phyloP scores from a whole-genome alignment of 2,113 vertebrate genomes.

The rabbit (Oryctolagus cuniculus) region DNA sequence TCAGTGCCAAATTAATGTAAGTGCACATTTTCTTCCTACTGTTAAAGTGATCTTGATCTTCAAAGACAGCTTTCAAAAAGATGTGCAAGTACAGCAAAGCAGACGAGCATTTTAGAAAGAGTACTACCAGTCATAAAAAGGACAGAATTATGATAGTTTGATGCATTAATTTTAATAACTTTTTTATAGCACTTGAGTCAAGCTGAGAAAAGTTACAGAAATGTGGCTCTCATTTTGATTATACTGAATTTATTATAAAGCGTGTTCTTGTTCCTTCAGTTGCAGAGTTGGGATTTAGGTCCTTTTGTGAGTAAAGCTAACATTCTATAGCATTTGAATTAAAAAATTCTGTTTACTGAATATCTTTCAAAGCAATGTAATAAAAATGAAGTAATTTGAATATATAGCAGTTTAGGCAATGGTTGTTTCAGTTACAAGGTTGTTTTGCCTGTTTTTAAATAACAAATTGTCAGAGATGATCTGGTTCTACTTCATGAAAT shows the following conservation, averaged over 20 bases:
- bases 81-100: constrained; percentile 78
- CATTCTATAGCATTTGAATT: constrained; percentile 17
- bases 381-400: constrained; percentile 43
- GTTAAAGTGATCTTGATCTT: constrained; percentile 82
- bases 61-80: constrained; percentile 84
- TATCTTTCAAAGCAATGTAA: constrained; percentile 35
- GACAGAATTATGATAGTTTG: constrained; percentile 85
- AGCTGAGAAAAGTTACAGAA: constrained; percentile 82
- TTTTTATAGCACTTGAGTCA: constrained; percentile 78
- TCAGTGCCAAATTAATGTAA: constrained; percentile 83
- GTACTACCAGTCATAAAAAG: constrained; percentile 86
- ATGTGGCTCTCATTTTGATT: constrained; percentile 71
- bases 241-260: constrained; percentile 62
- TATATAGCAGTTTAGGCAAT: neutral
- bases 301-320: neutral
- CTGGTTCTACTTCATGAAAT: constrained; percentile 59
- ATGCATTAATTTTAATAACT: constrained; percentile 88
- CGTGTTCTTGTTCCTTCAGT: fast-evolving
- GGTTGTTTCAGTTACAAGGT: constrained; percentile 41
- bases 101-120: constrained; percentile 87
- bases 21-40: constrained; percentile 80
- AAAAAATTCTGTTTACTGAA: constrained; percentile 42
- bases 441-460: constrained; percentile 34
- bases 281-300: neutral
- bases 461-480: constrained; percentile 20